Evolutionary conservation across 2,888 invertebrate species (phyloP).

Genomic region (Belgica antarctica): DNA sequence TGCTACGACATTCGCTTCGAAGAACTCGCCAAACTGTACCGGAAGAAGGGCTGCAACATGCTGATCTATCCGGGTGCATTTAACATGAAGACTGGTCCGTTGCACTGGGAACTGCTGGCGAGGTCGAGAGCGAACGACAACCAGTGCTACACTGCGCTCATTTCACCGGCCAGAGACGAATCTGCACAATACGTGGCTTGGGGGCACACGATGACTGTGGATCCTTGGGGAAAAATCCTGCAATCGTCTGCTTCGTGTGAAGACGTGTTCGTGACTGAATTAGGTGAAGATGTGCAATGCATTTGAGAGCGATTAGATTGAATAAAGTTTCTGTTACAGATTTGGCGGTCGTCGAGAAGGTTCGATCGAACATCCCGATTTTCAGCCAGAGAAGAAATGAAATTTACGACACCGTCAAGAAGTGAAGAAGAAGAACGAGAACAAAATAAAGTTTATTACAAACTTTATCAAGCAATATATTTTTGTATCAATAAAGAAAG

Average conservation of each 20-base stretch:
- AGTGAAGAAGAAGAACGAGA: background rate
- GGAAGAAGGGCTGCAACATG: conserved; percentile 73
- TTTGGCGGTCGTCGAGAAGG: conserved; percentile 67
- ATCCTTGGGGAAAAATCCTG: conserved; percentile 75
- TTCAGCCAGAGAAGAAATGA: conserved; percentile 70
- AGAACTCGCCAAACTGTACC: conserved; percentile 77
- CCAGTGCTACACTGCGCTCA: conserved; percentile 81
- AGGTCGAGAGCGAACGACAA: conserved; percentile 80
- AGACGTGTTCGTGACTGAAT: conserved; percentile 68
- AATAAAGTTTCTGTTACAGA: conserved; percentile 59
- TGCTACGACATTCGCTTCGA: conserved; percentile 93
- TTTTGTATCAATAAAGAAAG: no score
- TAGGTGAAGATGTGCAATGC: conserved; percentile 60
- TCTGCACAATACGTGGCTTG: conserved; percentile 77
- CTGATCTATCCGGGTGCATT: conserved; percentile 92
- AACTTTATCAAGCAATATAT: no score
- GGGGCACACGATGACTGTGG: conserved; percentile 80
- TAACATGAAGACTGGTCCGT: conserved; percentile 89
- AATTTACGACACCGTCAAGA: conserved; percentile 60
- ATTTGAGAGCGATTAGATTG: background rate
- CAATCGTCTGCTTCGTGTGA: conserved; percentile 68
- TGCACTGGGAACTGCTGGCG: conserved; percentile 86
- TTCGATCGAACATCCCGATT: conserved; percentile 81
- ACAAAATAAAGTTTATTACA: background rate
- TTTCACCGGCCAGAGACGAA: conserved; percentile 74